Percentiles rank a stretch among this genome's conserved stretches.
Conservation (phyloP, 2,888 invertebrate species). For the Dinocampus coccinellae region DNA sequence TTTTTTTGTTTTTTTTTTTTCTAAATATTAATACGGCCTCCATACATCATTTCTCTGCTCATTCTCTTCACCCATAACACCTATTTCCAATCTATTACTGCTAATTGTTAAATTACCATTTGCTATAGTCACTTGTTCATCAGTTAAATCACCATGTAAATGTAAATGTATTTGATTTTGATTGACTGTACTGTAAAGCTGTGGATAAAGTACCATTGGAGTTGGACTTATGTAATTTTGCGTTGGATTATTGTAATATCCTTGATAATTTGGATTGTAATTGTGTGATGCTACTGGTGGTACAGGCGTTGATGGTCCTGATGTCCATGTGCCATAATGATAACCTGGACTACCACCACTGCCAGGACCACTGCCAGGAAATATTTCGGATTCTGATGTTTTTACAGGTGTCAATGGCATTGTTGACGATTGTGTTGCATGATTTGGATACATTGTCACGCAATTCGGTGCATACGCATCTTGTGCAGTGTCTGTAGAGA, state of each 20-base stretch:
- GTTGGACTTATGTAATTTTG: constrained; percentile 76
- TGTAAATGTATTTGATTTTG: constrained; percentile 90
- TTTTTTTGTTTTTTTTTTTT: background rate
- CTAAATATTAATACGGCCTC: constrained; percentile 78
- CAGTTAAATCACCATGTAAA: constrained; percentile 72
- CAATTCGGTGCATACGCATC: constrained; percentile 66
- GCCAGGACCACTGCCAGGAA: constrained; percentile 52
- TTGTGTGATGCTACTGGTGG: constrained; percentile 74
- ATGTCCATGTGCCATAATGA: constrained; percentile 67
- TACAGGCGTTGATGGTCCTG: constrained; percentile 74
- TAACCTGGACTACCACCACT: constrained; percentile 62
- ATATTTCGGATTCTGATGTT: constrained; percentile 57
- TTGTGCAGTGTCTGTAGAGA: constrained; percentile 57
- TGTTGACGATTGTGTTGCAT: constrained; percentile 47
- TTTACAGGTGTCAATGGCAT: constrained; percentile 58
- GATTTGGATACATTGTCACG: constrained; percentile 64
- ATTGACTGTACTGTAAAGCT: constrained; percentile 86
- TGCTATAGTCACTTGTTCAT: constrained; percentile 68
- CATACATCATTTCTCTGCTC: constrained; percentile 77
- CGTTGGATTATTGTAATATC: constrained; percentile 77
- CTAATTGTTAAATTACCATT: constrained; percentile 69
- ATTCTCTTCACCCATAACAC: constrained; percentile 71
- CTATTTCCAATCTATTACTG: constrained; percentile 72
- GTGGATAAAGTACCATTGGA: constrained; percentile 82
- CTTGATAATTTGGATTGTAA: constrained; percentile 77